Conservation (phyloP, 2,113 vertebrate species). For the Dinomys branickii region DNA sequence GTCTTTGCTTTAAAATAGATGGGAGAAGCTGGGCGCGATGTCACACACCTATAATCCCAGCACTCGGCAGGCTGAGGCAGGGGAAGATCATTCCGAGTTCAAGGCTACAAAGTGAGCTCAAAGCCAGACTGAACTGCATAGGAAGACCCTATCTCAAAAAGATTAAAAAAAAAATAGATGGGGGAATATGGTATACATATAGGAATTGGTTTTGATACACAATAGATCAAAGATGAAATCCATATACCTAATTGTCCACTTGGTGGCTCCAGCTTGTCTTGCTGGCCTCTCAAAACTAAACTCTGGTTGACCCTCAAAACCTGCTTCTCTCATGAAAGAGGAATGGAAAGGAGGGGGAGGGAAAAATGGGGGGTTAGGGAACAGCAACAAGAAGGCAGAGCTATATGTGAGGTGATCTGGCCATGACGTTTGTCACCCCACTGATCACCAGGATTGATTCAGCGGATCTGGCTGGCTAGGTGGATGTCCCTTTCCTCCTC, state of each 20-base stretch:
- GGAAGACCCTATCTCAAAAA: too few species aligned
- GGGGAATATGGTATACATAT: not conserved
- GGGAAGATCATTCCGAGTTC: too few species aligned
- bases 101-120: too few species aligned
- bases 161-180: too few species aligned
- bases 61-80: too few species aligned
- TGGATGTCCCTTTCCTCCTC: not conserved
- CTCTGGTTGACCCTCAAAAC: not conserved
- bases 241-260: not conserved
- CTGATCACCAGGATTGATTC: not conserved
- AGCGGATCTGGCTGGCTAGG: not conserved
- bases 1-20: constrained; percentile 16
- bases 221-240: not conserved
- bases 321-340: not conserved
- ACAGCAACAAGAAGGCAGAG: not conserved
- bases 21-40: not conserved
- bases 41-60: too few species aligned
- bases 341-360: not conserved
- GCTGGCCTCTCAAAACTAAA: not conserved
- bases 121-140: too few species aligned
- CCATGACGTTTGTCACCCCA: not conserved
- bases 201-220: not conserved
- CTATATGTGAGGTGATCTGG: not conserved
- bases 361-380: too few species aligned
- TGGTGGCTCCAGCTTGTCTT: not conserved